Conservation (phyloP, 2,113 vertebrate species). For the Acrocephalus arundinaceus region DNA sequence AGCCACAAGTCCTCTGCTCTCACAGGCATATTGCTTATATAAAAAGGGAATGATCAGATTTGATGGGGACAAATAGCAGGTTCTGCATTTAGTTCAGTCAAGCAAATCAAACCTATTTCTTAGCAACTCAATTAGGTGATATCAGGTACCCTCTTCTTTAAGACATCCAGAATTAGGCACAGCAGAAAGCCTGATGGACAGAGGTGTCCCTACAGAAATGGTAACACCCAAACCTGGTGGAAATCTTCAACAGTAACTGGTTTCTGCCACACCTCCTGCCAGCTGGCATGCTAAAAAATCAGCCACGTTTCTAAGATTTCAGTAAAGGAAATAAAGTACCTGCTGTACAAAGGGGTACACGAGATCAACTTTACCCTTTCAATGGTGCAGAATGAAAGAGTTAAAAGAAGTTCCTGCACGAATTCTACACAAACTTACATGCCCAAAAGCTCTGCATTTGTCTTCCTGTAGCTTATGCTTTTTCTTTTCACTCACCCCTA, state of each 20-base stretch:
- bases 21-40: neutral
- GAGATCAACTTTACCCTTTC: neutral
- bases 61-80: neutral
- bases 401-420: neutral
- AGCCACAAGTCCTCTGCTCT: neutral
- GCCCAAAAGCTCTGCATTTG: neutral
- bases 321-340: neutral
- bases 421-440: neutral
- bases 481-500: neutral
- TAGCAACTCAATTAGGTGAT: accelerated
- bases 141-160: neutral
- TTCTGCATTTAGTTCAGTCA: neutral
- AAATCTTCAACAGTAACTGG: neutral
- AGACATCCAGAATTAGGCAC: neutral
- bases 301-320: neutral
- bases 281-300: neutral
- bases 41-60: neutral
- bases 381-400: neutral
- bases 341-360: neutral
- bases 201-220: neutral
- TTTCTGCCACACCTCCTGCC: neutral
- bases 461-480: conserved; percentile 13
- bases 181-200: neutral
- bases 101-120: neutral
- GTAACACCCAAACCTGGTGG: neutral